Evolutionary conservation across 2,113 vertebrate genomes (phyloP), one percentile per base, ranked within the genome.

Genomic region (Ginglymostoma cirratum): DNA sequence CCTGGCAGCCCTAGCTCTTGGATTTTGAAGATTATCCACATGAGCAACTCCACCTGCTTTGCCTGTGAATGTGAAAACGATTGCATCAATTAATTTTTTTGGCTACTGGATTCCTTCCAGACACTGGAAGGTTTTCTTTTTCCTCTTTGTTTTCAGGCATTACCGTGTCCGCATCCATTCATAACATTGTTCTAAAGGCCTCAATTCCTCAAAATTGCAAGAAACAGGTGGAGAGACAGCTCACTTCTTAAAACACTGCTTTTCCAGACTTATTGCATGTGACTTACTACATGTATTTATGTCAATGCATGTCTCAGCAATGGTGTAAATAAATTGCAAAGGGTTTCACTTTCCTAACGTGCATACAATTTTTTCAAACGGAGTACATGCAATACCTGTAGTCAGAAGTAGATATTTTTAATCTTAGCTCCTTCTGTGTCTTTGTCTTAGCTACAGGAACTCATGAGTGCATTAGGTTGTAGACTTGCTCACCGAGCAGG

Each of bases 11-110:
- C 38, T 38, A 66, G 61, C 89, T 93, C 89, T 93, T 66, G 61
- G 89, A 93, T 93, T 93, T 93, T 61, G 65, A 93, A 93, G 89
- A 93, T 93, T 93, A 93, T 93, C 15, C 89, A 93, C 89, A 67
- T 93, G 89, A 93, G 89, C 66, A 67, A 93, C 61, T 93, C 89
- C 89, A 93, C 89, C 89, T 93, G 89, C 89, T 93, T 93, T 93
- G 89, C 65, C 65, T 93, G 89, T 66, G 61, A 93, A 93, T 93
- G 89, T 38, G 89, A 93, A 93, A 93, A 93, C 66, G 89, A 93
- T 93, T 61, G 89, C 89, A 93, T 93, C 55, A 93, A 93, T 93
- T 93, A 93, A n/a, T 38, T 66, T 93, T 72, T 93, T 93, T 93
- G 89, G 89, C 61, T 38, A 93, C 89, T 93, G 89, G 89, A 23